phyloP scores from a whole-genome alignment of 2,797 vertebrate species.

The Dromococcyx pavoninus region DNA sequence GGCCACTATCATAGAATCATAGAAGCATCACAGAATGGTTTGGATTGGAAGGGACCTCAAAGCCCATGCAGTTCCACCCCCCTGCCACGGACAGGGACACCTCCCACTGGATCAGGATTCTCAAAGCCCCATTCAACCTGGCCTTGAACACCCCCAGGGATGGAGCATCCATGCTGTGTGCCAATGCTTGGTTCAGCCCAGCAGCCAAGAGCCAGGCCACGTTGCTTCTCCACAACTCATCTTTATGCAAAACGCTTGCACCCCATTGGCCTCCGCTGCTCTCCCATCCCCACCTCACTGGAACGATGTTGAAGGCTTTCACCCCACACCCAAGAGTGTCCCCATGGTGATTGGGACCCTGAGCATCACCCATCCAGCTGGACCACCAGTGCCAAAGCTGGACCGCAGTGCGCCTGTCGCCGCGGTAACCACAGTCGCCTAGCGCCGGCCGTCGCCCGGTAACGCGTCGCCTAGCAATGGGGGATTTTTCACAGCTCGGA shows the following conservation, averaged over 20 bases:
- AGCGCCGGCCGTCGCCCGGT: slow-evolving; percentile 82
- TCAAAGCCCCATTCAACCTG: no score
- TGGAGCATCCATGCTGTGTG: not conserved
- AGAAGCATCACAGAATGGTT: no score
- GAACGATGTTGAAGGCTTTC: not conserved
- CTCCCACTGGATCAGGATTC: no score
- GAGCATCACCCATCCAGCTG: not conserved
- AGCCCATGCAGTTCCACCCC: no score
- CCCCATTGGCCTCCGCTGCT: not conserved
- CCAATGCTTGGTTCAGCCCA: accelerated
- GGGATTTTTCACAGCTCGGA: slow-evolving; percentile 74
- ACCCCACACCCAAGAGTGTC: not conserved
- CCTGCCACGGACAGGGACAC: no score
- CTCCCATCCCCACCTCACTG: accelerated
- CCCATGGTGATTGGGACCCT: accelerated
- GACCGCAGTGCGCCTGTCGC: slow-evolving; percentile 83
- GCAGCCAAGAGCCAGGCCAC: not conserved
- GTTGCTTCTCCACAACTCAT: not conserved
- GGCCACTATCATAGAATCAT: not conserved
- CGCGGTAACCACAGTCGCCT: slow-evolving; percentile 85
- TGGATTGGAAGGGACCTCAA: no score
- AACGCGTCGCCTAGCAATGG: slow-evolving; percentile 83
- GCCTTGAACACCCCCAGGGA: no score
- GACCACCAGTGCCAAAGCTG: slow-evolving; percentile 32
- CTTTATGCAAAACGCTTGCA: not conserved